phyloP scores from a whole-genome alignment of 1,140 invertebrate genomes.

The Drosophila varians region DNA sequence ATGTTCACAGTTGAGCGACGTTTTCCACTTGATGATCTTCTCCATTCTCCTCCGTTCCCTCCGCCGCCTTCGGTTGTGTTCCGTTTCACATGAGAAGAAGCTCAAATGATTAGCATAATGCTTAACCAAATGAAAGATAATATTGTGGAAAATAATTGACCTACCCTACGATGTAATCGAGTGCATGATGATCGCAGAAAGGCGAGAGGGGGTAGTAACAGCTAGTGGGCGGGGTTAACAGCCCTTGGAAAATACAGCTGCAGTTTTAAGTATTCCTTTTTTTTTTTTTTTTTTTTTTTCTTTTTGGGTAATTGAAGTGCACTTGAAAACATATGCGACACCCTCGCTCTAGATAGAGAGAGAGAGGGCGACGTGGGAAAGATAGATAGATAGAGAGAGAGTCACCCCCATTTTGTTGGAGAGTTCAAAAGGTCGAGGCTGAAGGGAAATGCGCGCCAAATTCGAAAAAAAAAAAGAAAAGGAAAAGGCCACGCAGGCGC shows the following conservation, averaged over 20 bases:
- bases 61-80: no score
- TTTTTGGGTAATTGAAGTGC: constrained; percentile 68
- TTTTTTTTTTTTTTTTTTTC: constrained; percentile 1
- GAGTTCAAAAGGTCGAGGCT: constrained; percentile 47
- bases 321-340: constrained; percentile 80
- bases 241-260: constrained; percentile 40
- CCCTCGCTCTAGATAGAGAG: constrained; percentile 39
- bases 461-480: constrained; percentile 10
- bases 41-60: not conserved
- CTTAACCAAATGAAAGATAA: constrained; percentile 44
- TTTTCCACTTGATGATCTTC: constrained; percentile 30
- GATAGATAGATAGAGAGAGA: constrained; percentile 15
- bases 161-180: constrained; percentile 56
- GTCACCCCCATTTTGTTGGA: constrained; percentile 51
- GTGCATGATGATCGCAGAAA: constrained; percentile 19
- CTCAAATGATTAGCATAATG: constrained; percentile 45
- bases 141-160: constrained; percentile 48
- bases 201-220: not conserved
- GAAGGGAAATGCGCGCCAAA: constrained; percentile 70
- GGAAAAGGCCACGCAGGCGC: constrained; percentile 43
- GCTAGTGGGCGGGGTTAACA: not conserved
- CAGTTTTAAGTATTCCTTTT: constrained; percentile 19
- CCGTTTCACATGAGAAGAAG: constrained; percentile 23
- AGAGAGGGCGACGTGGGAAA: not conserved
- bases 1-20: constrained; percentile 32